Base-by-base conservation (phyloP, 2,797 vertebrate genomes). In the Astyanax mexicanus region DNA sequence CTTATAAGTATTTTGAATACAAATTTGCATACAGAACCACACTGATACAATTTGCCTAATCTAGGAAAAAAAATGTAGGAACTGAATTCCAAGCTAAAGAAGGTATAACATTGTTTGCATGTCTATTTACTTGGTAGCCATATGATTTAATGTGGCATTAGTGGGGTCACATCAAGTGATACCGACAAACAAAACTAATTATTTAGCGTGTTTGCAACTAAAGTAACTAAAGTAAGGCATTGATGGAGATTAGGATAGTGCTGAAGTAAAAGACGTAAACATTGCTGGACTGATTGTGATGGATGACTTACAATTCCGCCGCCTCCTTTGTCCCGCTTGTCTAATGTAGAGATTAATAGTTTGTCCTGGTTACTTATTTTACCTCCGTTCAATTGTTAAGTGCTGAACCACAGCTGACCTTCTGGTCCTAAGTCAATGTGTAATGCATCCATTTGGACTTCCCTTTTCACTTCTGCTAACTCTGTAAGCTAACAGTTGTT, bases 351-450 rank as follows among this genome's bases (percentile, higher is more conserved):
- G 89, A 93, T 91, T 87, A 91, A 92, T 91, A 87, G 88, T 80
- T 79, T 81, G 80, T 78, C 84, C 81, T 89, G 89, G 92, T 94
- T 94, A 93, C 92, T 93, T 89, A 92, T 94, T 92, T 79, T 78
- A 80, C 75, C 72, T 68, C 68, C 78, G 75, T 44, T 62, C 79
- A 81, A 89, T 90, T 83, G 87, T 86, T 80, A 57, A 85, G 37
- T 72, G 78, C 83, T 92, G 89, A 90, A 89, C 89, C 89, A 84
- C 83, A 77, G 37, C 83, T 89, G 86, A 90, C 89, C 90, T 82
- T 82, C 82, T 49, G 29, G 79, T 82, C 80, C 73, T 81, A 74
- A 83, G 87, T 91, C 90, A 89, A 81, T 58, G 83, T 91, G 87
- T 89, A 92, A 92, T 89, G 85, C 89, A 85, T 88, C 87, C 78